Base-by-base conservation (phyloP, 2,888 invertebrate genomes). In the Colletes collaris region DNA sequence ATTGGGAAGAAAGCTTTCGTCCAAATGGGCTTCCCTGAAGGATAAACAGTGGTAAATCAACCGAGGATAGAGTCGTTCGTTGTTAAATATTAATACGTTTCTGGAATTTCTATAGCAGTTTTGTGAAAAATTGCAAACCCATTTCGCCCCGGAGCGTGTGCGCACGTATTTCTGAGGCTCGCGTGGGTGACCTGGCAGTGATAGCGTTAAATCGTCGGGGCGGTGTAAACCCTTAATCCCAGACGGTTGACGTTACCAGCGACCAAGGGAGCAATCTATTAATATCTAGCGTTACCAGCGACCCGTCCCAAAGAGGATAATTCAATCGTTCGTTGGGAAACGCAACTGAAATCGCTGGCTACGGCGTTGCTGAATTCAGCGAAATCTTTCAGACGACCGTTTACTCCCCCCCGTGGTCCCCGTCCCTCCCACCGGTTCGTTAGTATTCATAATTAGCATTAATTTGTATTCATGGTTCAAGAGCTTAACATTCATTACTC, bases 361-460 rank as follows among this genome's bases (percentile, higher is more conserved):
- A 27, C 13, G 19, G 10, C n/a, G 37, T 59, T 46, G 67, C 74
- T 63, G 58, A 69, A 56, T 52, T 50, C 70, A 55, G 67, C 55
- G 11, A 53, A 63, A 73, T 59, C 60, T 67, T 71, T 56, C 53
- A n/a, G 53, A 59, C 52, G 16, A 16, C 16, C 10, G 16, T 13
- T 13, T 6, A 0, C 19, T 3, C 3, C 62, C 19, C 13, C n/a
- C 4, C 27, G 0, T 1, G 2, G 11, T 4, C 13, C 13, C 19
- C 19, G 5, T 16, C 7, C 5, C 16, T 10, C n/a, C 56, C 19
- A 4, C 27, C 19, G 40, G 44, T 63, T 71, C 65, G 64, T 82
- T 80, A 66, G 46, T 69, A 74, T 69, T 64, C 71, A 55, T 73
- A 68, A 80, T 77, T 77, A 74, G 53, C 76, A 74, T 77, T 75